Percentiles rank a stretch among this genome's conserved stretches.
These are phyloP conservation scores for Meriones unguiculatus DNA, from an alignment of 2,113 vertebrate species.

Conservation along the genomic window DNA sequence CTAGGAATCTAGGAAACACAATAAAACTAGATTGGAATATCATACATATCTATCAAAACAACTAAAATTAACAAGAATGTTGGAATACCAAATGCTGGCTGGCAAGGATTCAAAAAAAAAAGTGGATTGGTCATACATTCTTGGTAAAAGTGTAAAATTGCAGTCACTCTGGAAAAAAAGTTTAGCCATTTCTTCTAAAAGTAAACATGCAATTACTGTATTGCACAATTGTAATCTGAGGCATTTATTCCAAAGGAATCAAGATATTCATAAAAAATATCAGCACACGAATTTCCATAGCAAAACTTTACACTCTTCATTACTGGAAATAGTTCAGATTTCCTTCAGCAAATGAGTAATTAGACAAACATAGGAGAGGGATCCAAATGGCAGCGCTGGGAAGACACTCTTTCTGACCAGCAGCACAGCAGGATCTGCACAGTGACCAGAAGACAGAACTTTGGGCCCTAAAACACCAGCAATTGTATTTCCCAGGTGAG, in stretches of 20 bases:
- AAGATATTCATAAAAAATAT: conserved; percentile 20
- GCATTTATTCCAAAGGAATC: background rate
- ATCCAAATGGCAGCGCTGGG: too few relatives aligned
- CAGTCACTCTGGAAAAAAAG: conserved; percentile 9
- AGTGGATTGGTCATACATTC: conserved; percentile 3
- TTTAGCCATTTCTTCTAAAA: conserved; percentile 26
- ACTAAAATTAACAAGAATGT: background rate
- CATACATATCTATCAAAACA: background rate
- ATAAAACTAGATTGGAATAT: conserved; percentile 17
- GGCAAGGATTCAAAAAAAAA: conserved; percentile 24
- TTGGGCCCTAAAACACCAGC: too few relatives aligned
- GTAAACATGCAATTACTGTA: conserved; percentile 21
- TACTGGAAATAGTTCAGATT: background rate
- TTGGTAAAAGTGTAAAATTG: background rate
- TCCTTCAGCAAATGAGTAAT: background rate
- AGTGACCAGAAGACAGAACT: too few relatives aligned
- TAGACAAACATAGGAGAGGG: background rate
- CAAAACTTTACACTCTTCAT: background rate
- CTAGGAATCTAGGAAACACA: background rate
- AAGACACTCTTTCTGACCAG: too few relatives aligned
- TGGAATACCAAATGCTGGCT: background rate
- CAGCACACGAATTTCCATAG: conserved; percentile 1
- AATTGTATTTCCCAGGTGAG: too few relatives aligned
- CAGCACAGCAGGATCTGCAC: too few relatives aligned
- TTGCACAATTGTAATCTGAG: background rate